Evolutionary conservation across 2,888 invertebrate species (phyloP), one percentile per base, ranked within the genome.

Genomic region (Drosophila mimetica): DNA sequence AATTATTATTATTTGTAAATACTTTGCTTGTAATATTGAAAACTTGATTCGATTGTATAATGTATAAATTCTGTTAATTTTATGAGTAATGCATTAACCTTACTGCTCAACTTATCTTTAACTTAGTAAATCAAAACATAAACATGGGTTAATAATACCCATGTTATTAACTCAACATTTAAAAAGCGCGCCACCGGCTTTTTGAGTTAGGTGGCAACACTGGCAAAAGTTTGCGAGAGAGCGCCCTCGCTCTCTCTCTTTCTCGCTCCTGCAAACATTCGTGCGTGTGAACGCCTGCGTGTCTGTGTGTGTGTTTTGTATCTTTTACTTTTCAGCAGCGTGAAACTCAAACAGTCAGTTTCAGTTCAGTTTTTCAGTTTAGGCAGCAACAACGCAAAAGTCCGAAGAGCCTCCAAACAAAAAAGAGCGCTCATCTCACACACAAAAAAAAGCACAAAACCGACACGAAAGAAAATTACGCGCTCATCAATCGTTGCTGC

Each of bases 251-350:
- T 54, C 13, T 51, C 44, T 50, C 39, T 51, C n/a, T 57, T 41
- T 50, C 73, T 46, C 67, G 83, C 79, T 82, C 79, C 85, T 79
- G 76, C 80, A 79, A 82, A 83, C 86, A 79, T 82, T 82, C 34
- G 59, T 55, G 41, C 53, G 25, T 25, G 42, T 52, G 58, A 46
- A 28, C 28, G 46, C 59, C 55, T 72, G 52, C 53, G 52, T 61
- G 54, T 70, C 50, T 71, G 54, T 74, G 63, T 74, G 63, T 59
- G 76, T 60, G 72, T 84, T 59, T 82, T 77, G 82, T 86, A 83
- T 82, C 80, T 82, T 86, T 82, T 83, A 82, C 80, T 82, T 86
- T 82, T 82, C 78, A 61, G 63, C 63, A 51, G 55, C 55, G 55
- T 57, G 51, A 57, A 57, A 52, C 55, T 51, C 37, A 55, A 55